These are phyloP conservation scores for Norana najaformis DNA, from an alignment of 2,888 invertebrate genomes.

Conservation along the genomic window DNA sequence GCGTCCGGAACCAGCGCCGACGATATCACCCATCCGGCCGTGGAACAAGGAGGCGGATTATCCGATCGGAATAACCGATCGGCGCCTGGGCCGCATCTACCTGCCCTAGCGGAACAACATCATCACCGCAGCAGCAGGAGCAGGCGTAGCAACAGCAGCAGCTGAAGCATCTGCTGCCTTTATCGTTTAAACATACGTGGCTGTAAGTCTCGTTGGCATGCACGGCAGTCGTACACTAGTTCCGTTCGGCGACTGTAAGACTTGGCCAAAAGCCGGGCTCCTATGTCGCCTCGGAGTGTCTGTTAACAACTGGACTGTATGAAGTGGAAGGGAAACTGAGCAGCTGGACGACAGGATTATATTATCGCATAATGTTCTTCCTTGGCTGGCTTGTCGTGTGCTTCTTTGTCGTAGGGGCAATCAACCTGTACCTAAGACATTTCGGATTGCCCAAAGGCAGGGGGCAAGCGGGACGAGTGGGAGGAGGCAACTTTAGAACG, in stretches of 20 bases:
- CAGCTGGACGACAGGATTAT: not conserved
- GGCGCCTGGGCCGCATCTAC: not conserved
- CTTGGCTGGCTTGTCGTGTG: slow-evolving; percentile 58
- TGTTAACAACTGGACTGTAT: slow-evolving; percentile 9
- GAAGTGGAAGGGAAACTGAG: not conserved
- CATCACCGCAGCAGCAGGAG: not conserved
- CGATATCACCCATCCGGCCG: not conserved
- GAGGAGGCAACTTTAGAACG: not conserved
- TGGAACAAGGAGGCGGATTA: not conserved
- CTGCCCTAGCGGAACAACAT: slow-evolving; percentile 10
- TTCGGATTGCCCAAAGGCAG: slow-evolving; percentile 53
- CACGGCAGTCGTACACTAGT: not conserved
- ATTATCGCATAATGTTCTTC: slow-evolving; percentile 46
- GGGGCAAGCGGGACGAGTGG: not conserved
- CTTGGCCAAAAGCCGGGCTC: not conserved
- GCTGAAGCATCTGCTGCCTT: not conserved
- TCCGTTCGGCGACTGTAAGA: not conserved
- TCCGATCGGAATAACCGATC: not conserved
- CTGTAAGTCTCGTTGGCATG: not conserved
- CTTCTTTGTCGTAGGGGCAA: slow-evolving; percentile 51
- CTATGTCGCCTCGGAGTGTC: not conserved
- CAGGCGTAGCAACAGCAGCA: not conserved
- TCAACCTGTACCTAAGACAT: slow-evolving; percentile 54
- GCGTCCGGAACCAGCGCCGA: not conserved
- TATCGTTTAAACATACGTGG: not conserved